Conservation (phyloP, 2,113 vertebrate genomes). For the Corvus hawaiiensis region DNA sequence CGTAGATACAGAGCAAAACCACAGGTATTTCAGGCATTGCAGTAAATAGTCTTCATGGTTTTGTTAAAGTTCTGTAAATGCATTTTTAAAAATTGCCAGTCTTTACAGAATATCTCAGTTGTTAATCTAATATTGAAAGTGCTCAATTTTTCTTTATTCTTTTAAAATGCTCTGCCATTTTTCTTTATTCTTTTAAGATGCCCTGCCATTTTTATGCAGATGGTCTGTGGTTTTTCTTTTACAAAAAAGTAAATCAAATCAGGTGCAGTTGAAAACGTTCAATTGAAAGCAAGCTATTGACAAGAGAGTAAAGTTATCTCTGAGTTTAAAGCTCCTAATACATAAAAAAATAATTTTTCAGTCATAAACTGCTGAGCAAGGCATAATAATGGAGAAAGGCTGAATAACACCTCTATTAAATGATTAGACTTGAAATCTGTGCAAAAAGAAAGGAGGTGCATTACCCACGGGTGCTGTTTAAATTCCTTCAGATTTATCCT, state of each 20-base stretch:
- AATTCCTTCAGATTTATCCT: neutral
- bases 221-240: neutral
- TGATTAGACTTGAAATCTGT: neutral
- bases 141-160: neutral
- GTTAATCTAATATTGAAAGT: neutral
- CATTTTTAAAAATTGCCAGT: neutral
- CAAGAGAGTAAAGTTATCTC: fast-evolving
- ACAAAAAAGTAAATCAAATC: neutral
- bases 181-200: neutral
- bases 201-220: neutral
- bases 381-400: fast-evolving
- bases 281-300: neutral
- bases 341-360: neutral
- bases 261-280: neutral
- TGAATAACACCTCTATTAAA: neutral
- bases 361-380: neutral
- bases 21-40: neutral
- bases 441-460: neutral
- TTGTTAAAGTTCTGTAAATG: neutral
- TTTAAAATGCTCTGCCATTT: neutral
- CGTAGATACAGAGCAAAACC: neutral
- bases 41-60: neutral
- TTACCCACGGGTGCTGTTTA: neutral
- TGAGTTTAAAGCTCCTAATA: neutral
- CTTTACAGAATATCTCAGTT: neutral